These are phyloP conservation scores for Spodoptera exigua DNA, from an alignment of 2,888 invertebrate genomes.

Conservation along the genomic window DNA sequence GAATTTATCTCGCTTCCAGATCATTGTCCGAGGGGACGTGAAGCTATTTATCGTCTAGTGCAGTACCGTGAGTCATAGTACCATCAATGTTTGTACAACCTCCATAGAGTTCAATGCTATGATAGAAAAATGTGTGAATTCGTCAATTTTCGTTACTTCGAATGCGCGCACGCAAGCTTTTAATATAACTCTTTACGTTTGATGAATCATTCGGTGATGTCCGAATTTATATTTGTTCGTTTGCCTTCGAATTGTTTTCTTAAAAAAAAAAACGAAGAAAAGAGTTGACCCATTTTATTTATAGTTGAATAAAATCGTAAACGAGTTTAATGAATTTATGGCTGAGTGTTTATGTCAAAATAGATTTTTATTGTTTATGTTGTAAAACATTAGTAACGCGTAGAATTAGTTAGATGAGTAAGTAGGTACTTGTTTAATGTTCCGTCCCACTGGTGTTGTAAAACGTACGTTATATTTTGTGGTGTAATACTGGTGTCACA, in stretches of 20 bases:
- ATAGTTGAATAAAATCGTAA: constrained; percentile 48
- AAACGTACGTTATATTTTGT: constrained; percentile 14
- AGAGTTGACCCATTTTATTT: constrained; percentile 50
- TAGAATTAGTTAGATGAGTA: constrained; percentile 11
- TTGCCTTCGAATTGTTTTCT: constrained; percentile 52
- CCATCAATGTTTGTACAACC: constrained; percentile 66
- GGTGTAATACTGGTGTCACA: neutral
- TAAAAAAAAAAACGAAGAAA: constrained; percentile 48
- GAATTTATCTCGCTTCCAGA: constrained; percentile 33
- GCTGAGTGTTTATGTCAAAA: constrained; percentile 34
- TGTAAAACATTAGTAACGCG: constrained; percentile 16
- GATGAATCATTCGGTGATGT: constrained; percentile 66
- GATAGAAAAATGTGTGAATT: constrained; percentile 59
- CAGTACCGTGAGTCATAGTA: constrained; percentile 61
- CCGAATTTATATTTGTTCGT: constrained; percentile 63
- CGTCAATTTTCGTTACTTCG: constrained; percentile 30
- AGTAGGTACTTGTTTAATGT: neutral
- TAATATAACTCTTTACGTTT: constrained; percentile 55
- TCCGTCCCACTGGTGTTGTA: constrained; percentile 22
- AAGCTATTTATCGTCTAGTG: constrained; percentile 47
- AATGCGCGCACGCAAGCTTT: constrained; percentile 62
- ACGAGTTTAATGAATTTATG: constrained; percentile 44
- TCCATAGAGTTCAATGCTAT: constrained; percentile 69
- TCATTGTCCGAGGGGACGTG: constrained; percentile 38
- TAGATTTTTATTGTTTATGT: constrained; percentile 38